These are phyloP conservation scores for Eumeta japonica DNA, from an alignment of 1,140 invertebrate species.

Conservation along the genomic window DNA sequence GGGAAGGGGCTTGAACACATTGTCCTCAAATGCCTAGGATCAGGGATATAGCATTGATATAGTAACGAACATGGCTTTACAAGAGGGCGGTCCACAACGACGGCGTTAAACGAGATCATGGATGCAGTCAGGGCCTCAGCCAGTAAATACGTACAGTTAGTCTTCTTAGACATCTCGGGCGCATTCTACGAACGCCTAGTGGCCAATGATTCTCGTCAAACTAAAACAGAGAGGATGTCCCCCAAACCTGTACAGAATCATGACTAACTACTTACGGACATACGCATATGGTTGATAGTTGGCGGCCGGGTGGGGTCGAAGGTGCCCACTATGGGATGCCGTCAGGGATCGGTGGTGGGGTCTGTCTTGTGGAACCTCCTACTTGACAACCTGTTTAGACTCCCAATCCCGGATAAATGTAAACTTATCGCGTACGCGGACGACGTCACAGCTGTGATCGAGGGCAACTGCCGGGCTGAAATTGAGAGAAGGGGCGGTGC, in stretches of 20 bases:
- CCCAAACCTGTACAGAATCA: slow-evolving; percentile 19
- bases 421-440: too few species aligned
- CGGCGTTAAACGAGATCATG: slow-evolving; percentile 21
- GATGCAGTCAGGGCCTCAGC: neutral
- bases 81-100: slow-evolving; percentile 30
- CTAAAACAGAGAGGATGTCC: slow-evolving; percentile 12
- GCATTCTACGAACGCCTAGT: slow-evolving; percentile 49
- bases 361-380: slow-evolving; percentile 50
- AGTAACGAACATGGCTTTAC: slow-evolving; percentile 19
- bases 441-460: too few species aligned
- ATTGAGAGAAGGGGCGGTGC: slow-evolving; percentile 15
- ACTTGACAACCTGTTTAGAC: slow-evolving; percentile 30
- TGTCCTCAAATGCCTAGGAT: neutral
- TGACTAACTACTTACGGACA: slow-evolving; percentile 29
- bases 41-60: neutral
- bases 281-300: slow-evolving; percentile 14
- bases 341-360: too few species aligned
- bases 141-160: slow-evolving; percentile 24
- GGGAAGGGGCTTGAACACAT: slow-evolving; percentile 13
- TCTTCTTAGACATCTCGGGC: slow-evolving; percentile 49
- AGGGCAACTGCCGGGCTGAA: slow-evolving; percentile 15
- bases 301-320: slow-evolving; percentile 7
- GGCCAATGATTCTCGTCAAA: slow-evolving; percentile 27
- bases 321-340: slow-evolving; percentile 44
- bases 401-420: slow-evolving; percentile 19